Evolutionary conservation across 2,888 invertebrate species (phyloP), one percentile per base, ranked within the genome.

Genomic region (Leucoptera coffeella): DNA sequence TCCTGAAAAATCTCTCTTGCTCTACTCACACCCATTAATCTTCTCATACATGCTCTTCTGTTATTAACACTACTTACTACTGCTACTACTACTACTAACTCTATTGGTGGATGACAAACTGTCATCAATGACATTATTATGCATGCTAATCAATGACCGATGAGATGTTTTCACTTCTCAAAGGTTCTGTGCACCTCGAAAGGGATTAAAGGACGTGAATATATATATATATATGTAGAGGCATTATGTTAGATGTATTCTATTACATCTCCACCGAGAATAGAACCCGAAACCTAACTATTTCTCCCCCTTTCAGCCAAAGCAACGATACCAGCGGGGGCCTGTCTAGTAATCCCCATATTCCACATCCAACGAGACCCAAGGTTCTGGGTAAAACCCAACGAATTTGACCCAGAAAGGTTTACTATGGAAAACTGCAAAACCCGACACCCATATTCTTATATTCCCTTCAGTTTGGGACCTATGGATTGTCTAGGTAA

Each of bases 401-500:
- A 62, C 1, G 36, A 34, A 3, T 64, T 65, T 29, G 50, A 62
- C 24, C 65, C 64, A 2, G 61, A 62, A 27, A 40, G 64, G 20
- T 65, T 65, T 29, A 51, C 29, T 11, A 43, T 46, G 2, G 53
- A 57, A 19, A 57, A 55, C 29, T 34, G 35, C 1, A 49, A 39
- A 24, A 30, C 35, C 5, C 45, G 58, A 2, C 53, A 51, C 8
- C 47, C 57, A 0, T 45, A 47, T 36, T 47, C 49, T 30, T 65
- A 53, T 29, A 40, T 65, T 15, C 64, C 65, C 0, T 65, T 64
- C 29, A 60, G 64, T 35, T 40, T 53, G 23, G 64, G 65, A 19
- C 47, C 59, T 20, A 65, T 65, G 65, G 60, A 64, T 40, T 65
- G 64, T 37, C 40, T 64, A 30, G 65, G 64, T 65, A 32, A 35